Evolutionary conservation across 2,797 vertebrate genomes (phyloP), one percentile per base, ranked within the genome.

Genomic region (Spinibarbus caldwelli): DNA sequence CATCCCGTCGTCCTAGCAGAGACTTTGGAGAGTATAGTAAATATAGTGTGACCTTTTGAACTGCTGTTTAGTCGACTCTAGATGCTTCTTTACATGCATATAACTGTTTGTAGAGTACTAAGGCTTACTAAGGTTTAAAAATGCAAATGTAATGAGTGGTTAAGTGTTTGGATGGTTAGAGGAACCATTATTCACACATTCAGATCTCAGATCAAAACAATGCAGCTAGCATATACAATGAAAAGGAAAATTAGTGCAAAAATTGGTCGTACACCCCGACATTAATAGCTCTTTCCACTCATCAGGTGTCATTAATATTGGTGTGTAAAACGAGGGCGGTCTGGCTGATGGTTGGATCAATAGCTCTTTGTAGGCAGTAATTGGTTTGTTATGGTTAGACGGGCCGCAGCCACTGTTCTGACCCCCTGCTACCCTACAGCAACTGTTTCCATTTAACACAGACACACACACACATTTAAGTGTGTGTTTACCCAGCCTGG

Each of bases 381-480:
- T 87, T 80, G 78, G 86, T 82, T 31, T 84, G 81, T 88, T 86
- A 79, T 83, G 68, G 62, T 84, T 85, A 64, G 77, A 79, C 84
- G 23, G 87, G 87, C 78, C 43, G 73, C 76, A 86, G 87, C 62
- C 85, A 52, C 79, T 72, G 80, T 88, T 88, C 75, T 81, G 84
- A 88, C 86, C 87, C 84, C 86, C 81, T 80, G 80, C 82, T 87
- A 79, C 41, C 85, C 75, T 79, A 80, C 47, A 57, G 80, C 85
- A 87, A 87, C 78, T 84, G 86, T 83, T 88, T 90, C 82, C 70
- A 86, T 86, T 90, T 87, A 90, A 49, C 87, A 59, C 67, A 82
- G 64, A 68, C 17, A 34, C 41, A 38, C 14, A 15, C 47, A 41
- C 87, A 59, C 68, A n/a, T 59, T 70, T 62, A 41, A 64, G 57